Percentiles rank a stretch among this genome's conserved stretches.
Conservation (phyloP, 2,797 vertebrate genomes). For the Falco columbarius region DNA sequence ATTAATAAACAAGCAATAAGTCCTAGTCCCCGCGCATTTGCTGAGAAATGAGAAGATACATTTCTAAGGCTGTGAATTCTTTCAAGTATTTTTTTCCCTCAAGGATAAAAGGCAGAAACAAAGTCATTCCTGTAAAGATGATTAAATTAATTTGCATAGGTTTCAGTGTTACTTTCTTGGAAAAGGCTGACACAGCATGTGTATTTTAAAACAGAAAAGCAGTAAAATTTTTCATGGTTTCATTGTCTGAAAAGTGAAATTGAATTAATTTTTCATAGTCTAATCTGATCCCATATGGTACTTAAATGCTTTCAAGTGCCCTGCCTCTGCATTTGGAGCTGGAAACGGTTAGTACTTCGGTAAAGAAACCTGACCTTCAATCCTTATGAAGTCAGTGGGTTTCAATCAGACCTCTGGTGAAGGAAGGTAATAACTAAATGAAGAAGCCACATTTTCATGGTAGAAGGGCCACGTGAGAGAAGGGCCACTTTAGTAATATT, state of each 20-base stretch:
- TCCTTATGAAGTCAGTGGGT: not conserved
- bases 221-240: slow-evolving; percentile 15
- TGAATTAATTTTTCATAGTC: not conserved
- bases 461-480: not conserved
- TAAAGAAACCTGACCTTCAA: not conserved
- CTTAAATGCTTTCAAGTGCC: not conserved
- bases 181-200: not conserved
- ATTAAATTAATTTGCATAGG: not conserved
- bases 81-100: not conserved
- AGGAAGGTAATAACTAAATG: not conserved
- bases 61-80: slow-evolving; percentile 3
- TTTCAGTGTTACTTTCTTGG: slow-evolving; percentile 2
- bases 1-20: not conserved
- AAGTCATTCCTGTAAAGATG: not conserved
- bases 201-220: slow-evolving; percentile 23
- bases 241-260: not conserved
- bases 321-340: not conserved
- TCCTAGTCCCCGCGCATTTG: not conserved
- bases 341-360: not conserved
- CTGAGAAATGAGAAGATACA: not conserved
- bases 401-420: not conserved
- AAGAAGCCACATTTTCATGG: not conserved
- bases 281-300: not conserved
- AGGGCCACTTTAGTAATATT: not conserved
- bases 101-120: slow-evolving; percentile 14